A percentile compares a stretch with the other conserved stretches of the same genome.
Conservation (phyloP, 2,888 invertebrate genomes). For the Brachyptera risi region DNA sequence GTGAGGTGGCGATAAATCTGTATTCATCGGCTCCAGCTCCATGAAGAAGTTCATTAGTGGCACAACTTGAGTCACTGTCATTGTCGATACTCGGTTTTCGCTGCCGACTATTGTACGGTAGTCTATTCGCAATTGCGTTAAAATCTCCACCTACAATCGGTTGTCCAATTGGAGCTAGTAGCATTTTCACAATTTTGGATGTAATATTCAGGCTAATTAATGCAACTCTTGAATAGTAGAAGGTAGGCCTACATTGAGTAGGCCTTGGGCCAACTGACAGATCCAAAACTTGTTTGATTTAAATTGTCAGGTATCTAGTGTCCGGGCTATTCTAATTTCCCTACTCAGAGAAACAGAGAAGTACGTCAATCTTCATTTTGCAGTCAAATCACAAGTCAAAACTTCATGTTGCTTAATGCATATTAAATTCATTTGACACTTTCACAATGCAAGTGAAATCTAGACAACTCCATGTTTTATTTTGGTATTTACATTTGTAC, state of each 20-base stretch:
- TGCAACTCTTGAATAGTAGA: too few relatives aligned
- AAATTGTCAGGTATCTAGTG: too few relatives aligned
- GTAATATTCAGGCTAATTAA: too few relatives aligned
- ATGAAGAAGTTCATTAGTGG: slow-evolving; percentile 29
- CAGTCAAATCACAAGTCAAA: too few relatives aligned
- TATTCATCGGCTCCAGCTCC: slow-evolving; percentile 40
- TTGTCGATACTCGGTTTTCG: slow-evolving; percentile 36
- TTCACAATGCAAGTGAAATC: not conserved
- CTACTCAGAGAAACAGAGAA: too few relatives aligned
- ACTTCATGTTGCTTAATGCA: too few relatives aligned
- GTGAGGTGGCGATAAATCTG: slow-evolving; percentile 42
- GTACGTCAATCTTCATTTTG: too few relatives aligned
- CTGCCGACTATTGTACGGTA: slow-evolving; percentile 32
- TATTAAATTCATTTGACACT: slow-evolving; percentile 23
- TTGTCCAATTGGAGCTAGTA: slow-evolving; percentile 22
- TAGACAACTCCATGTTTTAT: not conserved
- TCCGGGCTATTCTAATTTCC: too few relatives aligned
- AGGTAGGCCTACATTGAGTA: too few relatives aligned
- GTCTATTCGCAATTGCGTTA: slow-evolving; percentile 25
- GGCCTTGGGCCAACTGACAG: too few relatives aligned
- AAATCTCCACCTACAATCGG: slow-evolving; percentile 26
- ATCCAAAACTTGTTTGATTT: too few relatives aligned
- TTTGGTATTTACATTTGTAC: not conserved
- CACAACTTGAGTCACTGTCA: slow-evolving; percentile 32
- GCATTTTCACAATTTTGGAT: too few relatives aligned